phyloP scores from a whole-genome alignment of 2,888 invertebrate genomes.

The Xestia xanthographa region DNA sequence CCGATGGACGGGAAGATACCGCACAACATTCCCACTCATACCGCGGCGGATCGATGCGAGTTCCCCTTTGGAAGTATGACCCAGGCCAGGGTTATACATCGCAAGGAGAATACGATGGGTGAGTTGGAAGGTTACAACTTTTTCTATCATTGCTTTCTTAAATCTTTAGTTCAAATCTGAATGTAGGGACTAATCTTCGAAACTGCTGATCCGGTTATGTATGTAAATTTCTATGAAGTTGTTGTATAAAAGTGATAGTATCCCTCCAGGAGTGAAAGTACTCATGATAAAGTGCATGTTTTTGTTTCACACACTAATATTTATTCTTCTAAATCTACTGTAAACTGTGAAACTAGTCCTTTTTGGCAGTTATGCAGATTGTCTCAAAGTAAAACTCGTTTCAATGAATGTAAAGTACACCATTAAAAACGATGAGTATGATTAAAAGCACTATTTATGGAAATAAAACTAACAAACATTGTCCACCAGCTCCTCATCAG shows the following conservation, averaged over 20 bases:
- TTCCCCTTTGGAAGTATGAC: constrained; percentile 98
- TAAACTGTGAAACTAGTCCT: neutral
- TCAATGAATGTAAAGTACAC: neutral
- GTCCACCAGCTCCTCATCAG: neutral
- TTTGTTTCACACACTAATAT: neutral
- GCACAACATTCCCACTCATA: constrained; percentile 89
- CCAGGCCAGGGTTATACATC: constrained; percentile 96
- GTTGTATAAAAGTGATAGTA: too few species aligned
- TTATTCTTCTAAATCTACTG: neutral
- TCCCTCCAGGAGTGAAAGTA: neutral
- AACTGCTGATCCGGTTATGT: too few species aligned
- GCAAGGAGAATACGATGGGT: constrained; percentile 92
- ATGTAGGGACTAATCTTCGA: too few species aligned
- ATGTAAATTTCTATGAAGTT: too few species aligned
- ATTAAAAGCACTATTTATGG: neutral
- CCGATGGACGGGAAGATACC: constrained; percentile 94
- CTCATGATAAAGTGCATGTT: neutral
- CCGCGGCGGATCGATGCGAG: constrained; percentile 90
- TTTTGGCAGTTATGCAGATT: neutral
- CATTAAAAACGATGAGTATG: neutral
- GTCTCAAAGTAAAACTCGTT: neutral
- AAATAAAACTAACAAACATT: neutral
- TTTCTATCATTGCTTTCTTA: neutral
- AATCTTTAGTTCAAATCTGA: neutral
- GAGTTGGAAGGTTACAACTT: constrained; percentile 43